Evolutionary conservation across 53 echinoderm and acorn worm species (phyloP), one percentile per base, ranked within the genome.

Genomic region (Antedon mediterranea): DNA sequence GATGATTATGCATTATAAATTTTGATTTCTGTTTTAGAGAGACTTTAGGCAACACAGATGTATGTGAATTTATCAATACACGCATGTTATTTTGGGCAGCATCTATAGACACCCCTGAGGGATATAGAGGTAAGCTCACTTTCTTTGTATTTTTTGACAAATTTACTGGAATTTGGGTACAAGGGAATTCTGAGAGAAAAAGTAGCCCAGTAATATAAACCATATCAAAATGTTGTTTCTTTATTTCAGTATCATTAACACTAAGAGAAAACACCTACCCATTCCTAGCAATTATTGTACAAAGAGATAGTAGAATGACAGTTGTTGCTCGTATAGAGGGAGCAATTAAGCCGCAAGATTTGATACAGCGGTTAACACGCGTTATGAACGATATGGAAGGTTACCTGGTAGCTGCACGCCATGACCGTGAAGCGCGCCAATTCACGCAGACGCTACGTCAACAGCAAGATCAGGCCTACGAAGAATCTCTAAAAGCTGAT

Each of bases 51-150:
- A 93, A 87, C 44, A 32, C 80, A 76, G 89, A 93, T 9, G 87
- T 93, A 7, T 74, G 77, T 82, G 90, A 91, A 30, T 93, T 82
- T 81, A 90, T 93, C 83, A 88, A 90, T 71, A 85, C 72, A n/a
- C 80, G 82, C 44, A 89, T 90, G 89, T 79, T 93, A 83, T 93
- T 93, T 73, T 90, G 94, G 94, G 90, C 90, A 74, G 90, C 90
- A 27, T 90, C 90, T 32, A 85, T 87, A 72, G 81, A 89, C 37
- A 84, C 90, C n/a, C 90, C 90, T 18, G 94, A 93, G 81, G 94
- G 94, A 0, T 93, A 93, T 72, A 90, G 94, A 93, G 94, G 94
- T 93, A 81, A 83, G 85, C n/a, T n/a, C n/a, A n/a, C n/a, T n/a
- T n/a, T n/a, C n/a, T n/a, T n/a, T n/a, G n/a, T n/a, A n/a, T n/a